Base-by-base conservation (phyloP, 1,140 invertebrate species). In the Macrocentrus cingulum region DNA sequence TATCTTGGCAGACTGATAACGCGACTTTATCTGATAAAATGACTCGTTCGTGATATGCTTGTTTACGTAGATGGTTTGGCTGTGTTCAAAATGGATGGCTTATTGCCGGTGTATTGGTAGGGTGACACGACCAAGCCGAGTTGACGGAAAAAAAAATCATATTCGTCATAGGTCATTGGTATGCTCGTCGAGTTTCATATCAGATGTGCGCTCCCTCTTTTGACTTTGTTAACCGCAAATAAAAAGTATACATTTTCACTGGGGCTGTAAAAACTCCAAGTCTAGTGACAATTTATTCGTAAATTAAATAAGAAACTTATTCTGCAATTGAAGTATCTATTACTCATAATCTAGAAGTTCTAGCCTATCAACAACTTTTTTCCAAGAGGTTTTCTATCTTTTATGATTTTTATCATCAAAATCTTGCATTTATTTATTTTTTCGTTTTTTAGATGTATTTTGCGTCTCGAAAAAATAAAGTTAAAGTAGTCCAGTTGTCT, bases 11-110 rank as follows among this genome's bases (percentile, higher is more conserved):
- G 62, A 66, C 62, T 61, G 66, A 68, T 70, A 69, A 63, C 66
- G 45, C 48, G 60, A 63, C 58, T 61, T 68, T 70, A 70, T 69
- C 69, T 70, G 69, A 70, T 70, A 68, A 69, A 68, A 53, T 22
- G 34, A 39, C 54, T 37, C 16, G 13, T 51, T 39, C 37, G 51
- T 57, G 66, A 66, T 65, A 57, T 52, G 53, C 60, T 16, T 25
- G 32, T 46, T 52, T 56, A 48, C 46, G 39, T 36, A 49, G 44
- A 20, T 48, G 54, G n/a, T 18, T 13, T 44, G 53, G 13, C n/a
- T 34, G 48, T 19, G n/a, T 9, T 7, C 36, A 4, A 6, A 32
- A 54, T 32, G 25, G 29, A 46, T 46, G 9, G n/a, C 23, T 11
- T 13, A 22, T 32, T 9, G 20, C 42, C 18, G 11, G 19, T 41